These are phyloP conservation scores for Poeciliopsis infans DNA, from an alignment of 2,797 vertebrate genomes.

Conservation along the genomic window DNA sequence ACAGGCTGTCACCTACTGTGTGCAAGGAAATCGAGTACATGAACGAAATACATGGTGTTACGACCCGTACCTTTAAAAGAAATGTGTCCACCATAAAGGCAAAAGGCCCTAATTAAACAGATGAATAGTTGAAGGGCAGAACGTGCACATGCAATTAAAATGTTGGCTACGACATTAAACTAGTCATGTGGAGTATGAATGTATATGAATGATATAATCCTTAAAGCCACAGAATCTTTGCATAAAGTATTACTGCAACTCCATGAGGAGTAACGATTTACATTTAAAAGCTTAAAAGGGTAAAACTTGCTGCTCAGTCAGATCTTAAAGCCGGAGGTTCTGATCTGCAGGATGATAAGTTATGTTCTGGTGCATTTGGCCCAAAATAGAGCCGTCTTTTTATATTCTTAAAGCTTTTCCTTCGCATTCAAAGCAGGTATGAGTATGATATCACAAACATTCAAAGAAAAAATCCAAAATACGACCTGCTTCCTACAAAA, in stretches of 20 bases:
- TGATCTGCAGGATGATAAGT: background rate
- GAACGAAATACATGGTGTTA: slow-evolving; percentile 14
- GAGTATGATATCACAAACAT: background rate
- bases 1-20: slow-evolving; percentile 31
- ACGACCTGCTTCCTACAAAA: no score
- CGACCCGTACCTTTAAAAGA: slow-evolving; percentile 1
- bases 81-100: background rate
- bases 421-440: background rate
- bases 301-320: slow-evolving; percentile 15
- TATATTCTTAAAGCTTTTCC: slow-evolving; percentile 11
- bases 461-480: background rate
- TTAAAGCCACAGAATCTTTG: slow-evolving; percentile 25
- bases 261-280: slow-evolving; percentile 25
- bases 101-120: background rate
- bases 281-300: slow-evolving; percentile 40
- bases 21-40: slow-evolving; percentile 31
- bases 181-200: slow-evolving; percentile 18
- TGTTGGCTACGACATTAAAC: slow-evolving; percentile 9
- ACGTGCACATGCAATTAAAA: slow-evolving; percentile 11
- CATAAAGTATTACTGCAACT: slow-evolving; percentile 50
- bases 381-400: background rate
- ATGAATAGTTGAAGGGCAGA: background rate
- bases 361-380: slow-evolving; percentile 4
- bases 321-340: slow-evolving; percentile 13
- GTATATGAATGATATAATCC: slow-evolving; percentile 9